These are phyloP conservation scores for Asbolus verrucosus DNA, from an alignment of 1,140 invertebrate genomes.

Conservation along the genomic window DNA sequence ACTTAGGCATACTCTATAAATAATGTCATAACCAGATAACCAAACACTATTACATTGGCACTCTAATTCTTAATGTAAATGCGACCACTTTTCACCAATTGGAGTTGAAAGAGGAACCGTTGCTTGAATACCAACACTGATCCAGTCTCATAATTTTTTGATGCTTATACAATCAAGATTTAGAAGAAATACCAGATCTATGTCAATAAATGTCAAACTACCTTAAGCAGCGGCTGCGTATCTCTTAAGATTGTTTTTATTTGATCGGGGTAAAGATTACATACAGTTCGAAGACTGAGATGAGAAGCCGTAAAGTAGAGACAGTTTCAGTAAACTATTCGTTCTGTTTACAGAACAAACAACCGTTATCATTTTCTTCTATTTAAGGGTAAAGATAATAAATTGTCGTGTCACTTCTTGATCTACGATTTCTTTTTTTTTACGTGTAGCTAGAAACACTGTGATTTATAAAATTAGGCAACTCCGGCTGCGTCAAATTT, in stretches of 20 bases:
- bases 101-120: neutral
- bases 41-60: neutral
- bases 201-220: too few species aligned
- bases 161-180: too few species aligned
- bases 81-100: neutral
- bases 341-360: neutral
- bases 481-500: neutral
- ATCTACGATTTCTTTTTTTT: neutral
- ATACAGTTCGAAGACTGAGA: neutral
- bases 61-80: neutral
- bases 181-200: too few species aligned
- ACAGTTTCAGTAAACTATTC: too few species aligned
- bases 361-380: neutral
- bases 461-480: neutral
- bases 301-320: too few species aligned
- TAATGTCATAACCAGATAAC: constrained; percentile 8
- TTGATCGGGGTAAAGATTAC: too few species aligned
- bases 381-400: constrained; percentile 1
- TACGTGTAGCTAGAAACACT: too few species aligned
- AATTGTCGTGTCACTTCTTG: constrained; percentile 5
- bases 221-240: too few species aligned
- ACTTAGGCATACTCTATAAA: constrained; percentile 10
- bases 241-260: too few species aligned
- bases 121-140: too few species aligned
- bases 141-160: too few species aligned